Conservation (phyloP, 1,140 invertebrate genomes). For the Triops cancriformis region DNA sequence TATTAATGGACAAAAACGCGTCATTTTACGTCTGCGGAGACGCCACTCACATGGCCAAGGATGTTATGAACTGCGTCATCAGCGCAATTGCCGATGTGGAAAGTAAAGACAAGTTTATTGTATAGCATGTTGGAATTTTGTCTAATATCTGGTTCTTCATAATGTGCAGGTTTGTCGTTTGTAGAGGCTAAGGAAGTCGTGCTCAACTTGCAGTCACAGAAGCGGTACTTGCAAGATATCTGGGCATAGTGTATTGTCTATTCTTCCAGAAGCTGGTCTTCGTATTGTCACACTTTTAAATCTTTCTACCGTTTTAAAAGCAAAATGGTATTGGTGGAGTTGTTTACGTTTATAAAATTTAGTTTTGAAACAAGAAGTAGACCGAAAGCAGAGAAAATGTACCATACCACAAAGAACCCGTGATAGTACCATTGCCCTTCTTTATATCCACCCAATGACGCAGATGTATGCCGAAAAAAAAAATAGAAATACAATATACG, state of each 20-base stretch:
- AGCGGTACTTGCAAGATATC: slow-evolving; percentile 28
- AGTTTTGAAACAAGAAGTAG: no score
- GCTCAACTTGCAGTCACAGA: slow-evolving; percentile 20
- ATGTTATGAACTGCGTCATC: slow-evolving; percentile 53
- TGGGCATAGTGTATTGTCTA: slow-evolving; percentile 12
- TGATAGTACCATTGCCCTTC: no score
- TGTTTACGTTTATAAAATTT: no score
- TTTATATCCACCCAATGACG: no score
- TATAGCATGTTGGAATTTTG: background rate
- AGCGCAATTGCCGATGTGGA: slow-evolving; percentile 44
- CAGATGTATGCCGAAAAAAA: no score
- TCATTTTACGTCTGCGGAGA: slow-evolving; percentile 69
- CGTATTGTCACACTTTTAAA: background rate
- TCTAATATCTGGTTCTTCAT: background rate
- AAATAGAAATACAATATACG: no score
- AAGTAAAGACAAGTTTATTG: slow-evolving; percentile 32
- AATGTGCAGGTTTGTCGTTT: slow-evolving; percentile 14
- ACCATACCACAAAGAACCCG: no score
- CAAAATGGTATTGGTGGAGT: no score
- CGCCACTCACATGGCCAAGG: slow-evolving; percentile 58
- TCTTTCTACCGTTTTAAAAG: background rate
- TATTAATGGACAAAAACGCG: slow-evolving; percentile 48
- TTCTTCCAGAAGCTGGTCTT: background rate
- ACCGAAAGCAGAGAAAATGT: no score
- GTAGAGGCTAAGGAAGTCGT: slow-evolving; percentile 21